These are phyloP conservation scores for Recurvirostra avosetta DNA, from an alignment of 2,113 vertebrate genomes.

Conservation along the genomic window DNA sequence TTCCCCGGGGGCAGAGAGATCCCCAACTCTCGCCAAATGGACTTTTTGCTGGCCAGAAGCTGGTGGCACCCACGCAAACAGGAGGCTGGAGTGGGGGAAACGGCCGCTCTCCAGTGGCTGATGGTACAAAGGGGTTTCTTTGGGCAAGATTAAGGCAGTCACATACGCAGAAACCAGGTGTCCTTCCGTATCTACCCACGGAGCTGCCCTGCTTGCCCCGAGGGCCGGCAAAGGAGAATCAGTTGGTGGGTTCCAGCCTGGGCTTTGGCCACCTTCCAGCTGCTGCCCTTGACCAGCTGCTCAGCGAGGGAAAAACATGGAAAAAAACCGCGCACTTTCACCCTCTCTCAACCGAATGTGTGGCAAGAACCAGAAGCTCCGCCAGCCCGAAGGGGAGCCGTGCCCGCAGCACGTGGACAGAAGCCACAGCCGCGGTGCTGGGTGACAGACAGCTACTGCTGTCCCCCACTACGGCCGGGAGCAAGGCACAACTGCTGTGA, in stretches of 20 bases:
- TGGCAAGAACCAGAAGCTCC: not conserved
- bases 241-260: not conserved
- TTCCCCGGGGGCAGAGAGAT: accelerated
- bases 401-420: not conserved
- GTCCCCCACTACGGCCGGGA: not conserved
- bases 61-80: not conserved
- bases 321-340: not conserved
- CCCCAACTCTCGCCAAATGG: too few relatives aligned
- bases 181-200: accelerated
- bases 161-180: accelerated
- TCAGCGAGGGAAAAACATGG: not conserved
- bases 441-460: not conserved
- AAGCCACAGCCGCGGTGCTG: not conserved
- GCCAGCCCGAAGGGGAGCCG: not conserved
- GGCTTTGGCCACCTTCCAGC: not conserved
- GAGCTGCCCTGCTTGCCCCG: too few relatives aligned
- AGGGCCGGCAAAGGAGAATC: not conserved
- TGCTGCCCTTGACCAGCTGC: not conserved
- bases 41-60: not conserved
- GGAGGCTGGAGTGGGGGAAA: accelerated
- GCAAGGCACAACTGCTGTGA: not conserved
- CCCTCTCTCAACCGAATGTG: not conserved
- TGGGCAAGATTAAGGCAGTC: not conserved
- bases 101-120: not conserved
- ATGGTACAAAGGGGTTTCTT: accelerated